Conservation (phyloP, 1,140 invertebrate species). For the Halictus rubicundus region DNA sequence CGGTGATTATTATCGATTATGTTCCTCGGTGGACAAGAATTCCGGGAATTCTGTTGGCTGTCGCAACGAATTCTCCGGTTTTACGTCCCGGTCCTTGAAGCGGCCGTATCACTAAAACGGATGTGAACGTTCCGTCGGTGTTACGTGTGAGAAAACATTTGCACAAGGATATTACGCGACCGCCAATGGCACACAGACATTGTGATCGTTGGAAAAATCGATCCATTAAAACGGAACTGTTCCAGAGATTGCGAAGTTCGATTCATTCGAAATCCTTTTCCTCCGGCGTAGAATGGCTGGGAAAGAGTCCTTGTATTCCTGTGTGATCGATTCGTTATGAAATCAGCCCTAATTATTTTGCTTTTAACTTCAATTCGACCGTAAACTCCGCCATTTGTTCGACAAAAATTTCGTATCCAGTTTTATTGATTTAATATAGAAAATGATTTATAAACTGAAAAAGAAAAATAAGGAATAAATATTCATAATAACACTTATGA, state of each 20-base stretch:
- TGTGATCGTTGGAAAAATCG: constrained; percentile 12
- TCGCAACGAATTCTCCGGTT: background rate
- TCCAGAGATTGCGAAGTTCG: constrained; percentile 5
- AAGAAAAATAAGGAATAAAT: too few relatives aligned
- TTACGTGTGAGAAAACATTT: constrained; percentile 40
- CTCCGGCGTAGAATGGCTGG: background rate
- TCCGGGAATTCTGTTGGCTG: background rate
- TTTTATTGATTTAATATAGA: too few relatives aligned
- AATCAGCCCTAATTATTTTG: too few relatives aligned
- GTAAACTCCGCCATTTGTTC: too few relatives aligned
- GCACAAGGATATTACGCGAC: constrained; percentile 33
- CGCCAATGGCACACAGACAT: background rate
- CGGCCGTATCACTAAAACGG: constrained; percentile 41
- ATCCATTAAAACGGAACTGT: background rate
- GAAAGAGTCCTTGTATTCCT: background rate
- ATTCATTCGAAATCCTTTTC: background rate
- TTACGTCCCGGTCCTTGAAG: constrained; percentile 20
- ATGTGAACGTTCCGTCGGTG: constrained; percentile 27
- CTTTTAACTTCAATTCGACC: too few relatives aligned
- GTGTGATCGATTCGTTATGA: too few relatives aligned
- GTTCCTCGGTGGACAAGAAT: background rate
- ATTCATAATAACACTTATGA: too few relatives aligned
- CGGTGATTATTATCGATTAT: background rate
- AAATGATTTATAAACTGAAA: too few relatives aligned
- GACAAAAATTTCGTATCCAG: too few relatives aligned